Base-by-base conservation (phyloP, 2,113 vertebrate genomes). In the Sinocyclocheilus anshuiensis region DNA sequence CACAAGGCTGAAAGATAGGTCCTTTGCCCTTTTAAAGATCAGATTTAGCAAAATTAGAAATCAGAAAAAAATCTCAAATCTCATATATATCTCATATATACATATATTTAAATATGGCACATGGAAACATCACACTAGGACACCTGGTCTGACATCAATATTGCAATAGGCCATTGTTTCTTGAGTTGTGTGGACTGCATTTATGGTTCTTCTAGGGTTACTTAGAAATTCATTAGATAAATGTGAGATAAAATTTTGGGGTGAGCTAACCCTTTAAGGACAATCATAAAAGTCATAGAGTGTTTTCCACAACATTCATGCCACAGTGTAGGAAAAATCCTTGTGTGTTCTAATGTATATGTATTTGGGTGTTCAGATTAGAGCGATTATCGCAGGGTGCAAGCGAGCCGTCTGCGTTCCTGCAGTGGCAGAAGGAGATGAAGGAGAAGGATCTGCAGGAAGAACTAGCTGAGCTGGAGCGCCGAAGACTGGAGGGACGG, bases 351-450 rank as follows among this genome's bases (percentile, higher is more conserved):
- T 74, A 9, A 22, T 11, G 36, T 76, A 24, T 45, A 78, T 67
- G 53, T 90, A 24, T 67, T 8, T 89, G 69, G 83, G 69, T 88
- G 26, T 79, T 55, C 90, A 95, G 94, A 87, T n/a, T 94, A n/a
- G 90, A 94, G 61, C 75, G 22, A 57, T 86, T 95, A 69, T 86
- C 95, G 0, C 93, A 89, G n/a, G 97, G 97, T 0, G 93, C 91
- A 0, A 84, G 87, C 1, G 97, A 98, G 79, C 92, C 94, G 9
- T 96, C 96, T 0, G 93, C 95, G 77, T 98, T 96, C 92, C 92
- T 97, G 0, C 93, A 95, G 92, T 96, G 96, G 96, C 97, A 98
- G 91, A 94, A 91, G 89, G 95, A 96, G 90, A 96, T 96, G 95
- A 93, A 88, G 45, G 92, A 93, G 18, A 95, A 92, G 92, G 97